Conservation (phyloP, 2,888 invertebrate genomes). For the Cephonodes hylas region DNA sequence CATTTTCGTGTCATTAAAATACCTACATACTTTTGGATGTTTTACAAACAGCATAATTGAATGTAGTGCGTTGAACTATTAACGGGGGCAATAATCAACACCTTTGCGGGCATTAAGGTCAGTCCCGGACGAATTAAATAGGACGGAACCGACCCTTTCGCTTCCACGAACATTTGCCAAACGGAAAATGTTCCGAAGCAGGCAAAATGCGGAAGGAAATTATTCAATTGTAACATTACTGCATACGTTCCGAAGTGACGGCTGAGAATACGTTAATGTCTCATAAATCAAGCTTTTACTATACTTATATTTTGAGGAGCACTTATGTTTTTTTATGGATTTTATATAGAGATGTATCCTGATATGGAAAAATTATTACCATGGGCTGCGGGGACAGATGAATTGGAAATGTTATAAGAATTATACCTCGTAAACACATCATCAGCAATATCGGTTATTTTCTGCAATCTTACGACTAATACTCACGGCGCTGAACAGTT, state of each 20-base stretch:
- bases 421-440: no score
- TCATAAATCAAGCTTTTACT: background rate
- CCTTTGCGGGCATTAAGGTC: conserved; percentile 26
- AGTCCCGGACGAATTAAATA: conserved; percentile 37
- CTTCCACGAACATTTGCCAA: conserved; percentile 22
- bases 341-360: no score
- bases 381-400: no score
- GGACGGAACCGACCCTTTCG: conserved; percentile 41
- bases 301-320: background rate
- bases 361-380: no score
- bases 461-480: background rate
- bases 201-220: conserved; percentile 25
- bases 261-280: background rate
- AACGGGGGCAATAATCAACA: conserved; percentile 20
- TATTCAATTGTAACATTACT: conserved; percentile 20
- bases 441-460: no score
- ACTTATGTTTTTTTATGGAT: background rate
- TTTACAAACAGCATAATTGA: background rate
- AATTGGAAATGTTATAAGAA: no score
- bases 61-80: conserved; percentile 29
- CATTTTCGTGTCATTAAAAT: no score
- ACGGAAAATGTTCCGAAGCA: conserved; percentile 15
- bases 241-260: background rate
- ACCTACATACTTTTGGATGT: background rate
- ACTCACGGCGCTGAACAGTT: conserved; percentile 84